phyloP scores from a whole-genome alignment of 2,797 vertebrate genomes.

The Adelosebastes latens region DNA sequence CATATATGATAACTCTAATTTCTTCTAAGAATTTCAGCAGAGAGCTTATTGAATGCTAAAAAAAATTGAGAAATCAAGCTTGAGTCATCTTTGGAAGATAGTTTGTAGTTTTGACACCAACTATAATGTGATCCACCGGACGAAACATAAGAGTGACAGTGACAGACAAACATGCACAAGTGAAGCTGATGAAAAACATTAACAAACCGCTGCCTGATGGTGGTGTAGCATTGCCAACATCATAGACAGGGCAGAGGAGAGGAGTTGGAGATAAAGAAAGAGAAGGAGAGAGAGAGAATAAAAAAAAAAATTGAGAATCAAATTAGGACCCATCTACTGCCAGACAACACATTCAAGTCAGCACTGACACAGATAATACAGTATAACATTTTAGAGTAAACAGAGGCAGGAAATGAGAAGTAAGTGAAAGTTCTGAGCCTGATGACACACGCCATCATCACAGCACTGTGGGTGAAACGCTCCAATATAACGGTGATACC shows the following conservation, averaged over 20 bases:
- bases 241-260: conserved; percentile 78
- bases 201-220: conserved; percentile 95
- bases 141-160: conserved; percentile 38
- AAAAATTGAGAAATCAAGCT: neutral
- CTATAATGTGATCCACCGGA: conserved; percentile 23
- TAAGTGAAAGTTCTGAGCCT: neutral
- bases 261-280: conserved; percentile 60
- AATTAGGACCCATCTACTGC: conserved; percentile 60
- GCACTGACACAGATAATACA: conserved; percentile 57
- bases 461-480: neutral
- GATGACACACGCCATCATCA: neutral
- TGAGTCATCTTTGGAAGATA: conserved; percentile 41
- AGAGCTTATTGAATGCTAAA: neutral
- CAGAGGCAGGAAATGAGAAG: conserved; percentile 21
- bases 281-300: conserved; percentile 30
- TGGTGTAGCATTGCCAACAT: conserved; percentile 85
- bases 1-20: neutral
- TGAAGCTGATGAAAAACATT: conserved; percentile 82
- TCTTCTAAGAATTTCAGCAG: neutral
- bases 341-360: conserved; percentile 57
- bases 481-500: neutral
- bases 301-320: conserved; percentile 49
- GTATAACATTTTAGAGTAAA: conserved; percentile 55
- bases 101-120: conserved; percentile 30
- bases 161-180: conserved; percentile 76